These are phyloP conservation scores for Drosophila baimaii DNA, from an alignment of 1,140 invertebrate species.

Conservation along the genomic window DNA sequence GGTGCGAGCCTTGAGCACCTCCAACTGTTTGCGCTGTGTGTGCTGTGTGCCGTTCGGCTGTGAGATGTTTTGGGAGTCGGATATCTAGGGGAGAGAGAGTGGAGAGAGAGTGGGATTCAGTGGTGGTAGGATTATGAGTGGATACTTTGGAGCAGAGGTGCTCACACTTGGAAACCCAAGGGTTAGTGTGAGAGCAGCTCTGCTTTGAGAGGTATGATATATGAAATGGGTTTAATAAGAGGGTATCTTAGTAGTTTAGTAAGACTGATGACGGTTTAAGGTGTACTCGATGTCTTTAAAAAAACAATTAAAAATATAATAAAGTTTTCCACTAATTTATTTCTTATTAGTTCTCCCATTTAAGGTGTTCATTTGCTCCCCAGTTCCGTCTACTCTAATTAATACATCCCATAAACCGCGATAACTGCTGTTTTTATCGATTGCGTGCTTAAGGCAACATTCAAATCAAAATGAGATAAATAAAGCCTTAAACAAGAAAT, in stretches of 20 bases:
- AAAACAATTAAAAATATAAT: neutral
- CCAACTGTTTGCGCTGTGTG: constrained; percentile 85
- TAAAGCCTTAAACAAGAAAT: constrained; percentile 31
- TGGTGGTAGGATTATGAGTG: constrained; percentile 61
- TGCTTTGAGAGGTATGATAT: neutral
- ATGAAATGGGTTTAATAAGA: constrained; percentile 9
- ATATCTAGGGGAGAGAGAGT: constrained; percentile 73
- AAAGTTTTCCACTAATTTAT: too few relatives aligned
- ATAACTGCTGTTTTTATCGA: constrained; percentile 21
- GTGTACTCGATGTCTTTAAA: neutral
- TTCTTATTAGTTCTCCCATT: neutral
- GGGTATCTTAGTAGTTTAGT: constrained; percentile 26
- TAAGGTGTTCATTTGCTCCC: neutral
- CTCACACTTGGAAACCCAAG: neutral
- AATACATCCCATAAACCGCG: constrained; percentile 8
- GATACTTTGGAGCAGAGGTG: neutral
- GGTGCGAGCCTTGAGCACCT: constrained; percentile 85
- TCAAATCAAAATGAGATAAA: constrained; percentile 45
- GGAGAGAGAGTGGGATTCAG: constrained; percentile 57
- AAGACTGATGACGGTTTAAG: constrained; percentile 22
- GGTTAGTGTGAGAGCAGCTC: neutral
- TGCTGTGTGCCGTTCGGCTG: constrained; percentile 84
- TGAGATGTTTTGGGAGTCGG: constrained; percentile 84
- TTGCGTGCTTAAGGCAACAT: constrained; percentile 10
- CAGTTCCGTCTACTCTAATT: constrained; percentile 7